Evolutionary conservation across 37 sponge, comb jelly and placozoan species (phyloP).

Genomic region (Halisarca cf. caerulea): DNA sequence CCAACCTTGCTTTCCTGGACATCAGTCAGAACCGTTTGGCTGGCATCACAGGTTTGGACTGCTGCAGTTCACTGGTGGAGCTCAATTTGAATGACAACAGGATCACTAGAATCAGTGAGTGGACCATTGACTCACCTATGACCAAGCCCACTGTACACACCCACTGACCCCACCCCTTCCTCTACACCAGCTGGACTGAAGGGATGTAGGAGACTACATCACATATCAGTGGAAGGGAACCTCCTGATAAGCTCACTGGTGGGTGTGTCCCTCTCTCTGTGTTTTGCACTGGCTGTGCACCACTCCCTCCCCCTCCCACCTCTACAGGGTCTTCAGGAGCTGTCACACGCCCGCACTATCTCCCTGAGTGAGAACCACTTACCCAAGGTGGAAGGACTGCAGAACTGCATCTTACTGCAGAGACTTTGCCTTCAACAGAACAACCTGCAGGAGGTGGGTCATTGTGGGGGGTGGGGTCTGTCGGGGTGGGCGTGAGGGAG

Average conservation of each 20-base stretch:
- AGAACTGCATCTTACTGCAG: constrained; percentile 37
- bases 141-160: background rate
- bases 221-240: background rate
- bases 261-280: background rate
- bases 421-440: constrained; percentile 49
- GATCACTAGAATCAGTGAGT: background rate
- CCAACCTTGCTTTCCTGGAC: background rate
- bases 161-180: background rate
- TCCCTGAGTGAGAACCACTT: constrained; percentile 67
- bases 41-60: background rate
- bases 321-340: constrained; percentile 45
- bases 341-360: constrained; percentile 25
- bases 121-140: background rate
- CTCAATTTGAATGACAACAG: background rate
- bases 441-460: constrained; percentile 54
- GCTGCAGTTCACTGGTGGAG: background rate
- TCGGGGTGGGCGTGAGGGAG: too few species aligned
- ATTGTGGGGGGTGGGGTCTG: too few species aligned
- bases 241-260: background rate
- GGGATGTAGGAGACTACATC: background rate
- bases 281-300: background rate
- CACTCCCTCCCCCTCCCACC: background rate
- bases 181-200: background rate
- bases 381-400: constrained; percentile 33
- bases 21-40: background rate